Evolutionary conservation across 2,113 vertebrate species (phyloP).

Genomic region (Eubucco bourcierii): DNA sequence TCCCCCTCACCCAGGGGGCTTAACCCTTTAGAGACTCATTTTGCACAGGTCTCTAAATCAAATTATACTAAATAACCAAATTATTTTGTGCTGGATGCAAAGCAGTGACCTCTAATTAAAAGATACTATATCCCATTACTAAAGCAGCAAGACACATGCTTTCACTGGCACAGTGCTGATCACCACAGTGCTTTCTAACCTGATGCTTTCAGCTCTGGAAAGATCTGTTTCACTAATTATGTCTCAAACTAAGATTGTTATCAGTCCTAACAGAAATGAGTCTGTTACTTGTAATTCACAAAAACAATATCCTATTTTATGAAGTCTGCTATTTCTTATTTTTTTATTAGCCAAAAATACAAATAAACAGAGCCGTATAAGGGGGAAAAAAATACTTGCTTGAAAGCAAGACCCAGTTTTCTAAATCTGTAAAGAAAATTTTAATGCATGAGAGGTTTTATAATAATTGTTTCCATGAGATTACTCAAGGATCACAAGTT

Average conservation of each 20-base stretch:
- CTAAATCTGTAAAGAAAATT: not conserved
- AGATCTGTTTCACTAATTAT: not conserved
- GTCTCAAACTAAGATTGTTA: not conserved
- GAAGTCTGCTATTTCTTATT: not conserved
- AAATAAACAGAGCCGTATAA: not conserved
- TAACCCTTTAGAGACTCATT: not conserved
- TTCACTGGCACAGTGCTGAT: not conserved
- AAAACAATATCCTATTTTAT: not conserved
- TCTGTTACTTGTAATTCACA: not conserved
- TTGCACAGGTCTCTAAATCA: not conserved
- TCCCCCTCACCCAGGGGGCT: too few species aligned
- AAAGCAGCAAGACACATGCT: not conserved
- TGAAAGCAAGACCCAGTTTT: not conserved
- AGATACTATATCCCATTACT: not conserved
- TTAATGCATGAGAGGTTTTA: not conserved
- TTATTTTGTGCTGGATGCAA: not conserved
- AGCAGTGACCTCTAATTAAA: not conserved
- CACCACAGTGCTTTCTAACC: not conserved
- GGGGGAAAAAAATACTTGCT: not conserved
- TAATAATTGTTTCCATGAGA: not conserved
- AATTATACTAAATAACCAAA: not conserved
- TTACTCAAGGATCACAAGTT: not conserved
- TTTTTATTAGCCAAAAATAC: not conserved
- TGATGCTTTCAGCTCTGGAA: not conserved
- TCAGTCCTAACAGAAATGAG: not conserved